Evolutionary conservation across 1,140 invertebrate genomes (phyloP).

Genomic region (Cephus cinctus): DNA sequence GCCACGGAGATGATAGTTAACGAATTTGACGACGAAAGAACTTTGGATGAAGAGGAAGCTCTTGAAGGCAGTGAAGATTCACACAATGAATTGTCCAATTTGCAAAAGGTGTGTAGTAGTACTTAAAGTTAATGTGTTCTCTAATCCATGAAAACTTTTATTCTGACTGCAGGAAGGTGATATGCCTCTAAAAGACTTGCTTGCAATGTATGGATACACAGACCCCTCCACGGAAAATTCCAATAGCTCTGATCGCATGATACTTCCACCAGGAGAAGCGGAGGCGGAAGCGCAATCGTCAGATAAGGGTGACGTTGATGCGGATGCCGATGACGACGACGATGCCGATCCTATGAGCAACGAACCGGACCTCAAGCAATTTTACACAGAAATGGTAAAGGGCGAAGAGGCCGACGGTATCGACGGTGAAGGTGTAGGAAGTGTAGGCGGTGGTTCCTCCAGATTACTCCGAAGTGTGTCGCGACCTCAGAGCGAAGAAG

Average conservation of each 20-base stretch:
- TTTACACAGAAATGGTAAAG: slow-evolving; percentile 61
- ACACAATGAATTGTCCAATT: slow-evolving; percentile 82
- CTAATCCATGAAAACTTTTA: slow-evolving; percentile 13
- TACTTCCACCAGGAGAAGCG: slow-evolving; percentile 37
- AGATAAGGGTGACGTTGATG: slow-evolving; percentile 50
- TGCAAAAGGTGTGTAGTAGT: slow-evolving; percentile 70
- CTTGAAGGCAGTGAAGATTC: slow-evolving; percentile 85
- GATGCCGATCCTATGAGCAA: slow-evolving; percentile 42
- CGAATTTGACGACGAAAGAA: slow-evolving; percentile 96
- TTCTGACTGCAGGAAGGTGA: slow-evolving; percentile 64
- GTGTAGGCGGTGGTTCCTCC: slow-evolving; percentile 42
- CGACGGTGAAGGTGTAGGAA: slow-evolving; percentile 39
- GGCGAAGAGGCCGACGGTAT: slow-evolving; percentile 53
- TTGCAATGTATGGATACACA: slow-evolving; percentile 83
- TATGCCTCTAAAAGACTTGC: slow-evolving; percentile 91
- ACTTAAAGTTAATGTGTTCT: slow-evolving; percentile 20
- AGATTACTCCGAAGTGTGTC: slow-evolving; percentile 62
- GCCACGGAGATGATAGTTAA: slow-evolving; percentile 89
- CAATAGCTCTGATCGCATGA: slow-evolving; percentile 42
- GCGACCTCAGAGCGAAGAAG: slow-evolving; percentile 66
- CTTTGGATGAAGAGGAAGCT: slow-evolving; percentile 94
- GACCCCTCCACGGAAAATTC: slow-evolving; percentile 46
- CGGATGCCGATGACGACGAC: slow-evolving; percentile 49
- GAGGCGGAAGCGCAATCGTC: slow-evolving; percentile 34
- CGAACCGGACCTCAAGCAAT: slow-evolving; percentile 52